Evolutionary conservation across 2,113 vertebrate genomes (phyloP).

Genomic region (Proteles cristata): DNA sequence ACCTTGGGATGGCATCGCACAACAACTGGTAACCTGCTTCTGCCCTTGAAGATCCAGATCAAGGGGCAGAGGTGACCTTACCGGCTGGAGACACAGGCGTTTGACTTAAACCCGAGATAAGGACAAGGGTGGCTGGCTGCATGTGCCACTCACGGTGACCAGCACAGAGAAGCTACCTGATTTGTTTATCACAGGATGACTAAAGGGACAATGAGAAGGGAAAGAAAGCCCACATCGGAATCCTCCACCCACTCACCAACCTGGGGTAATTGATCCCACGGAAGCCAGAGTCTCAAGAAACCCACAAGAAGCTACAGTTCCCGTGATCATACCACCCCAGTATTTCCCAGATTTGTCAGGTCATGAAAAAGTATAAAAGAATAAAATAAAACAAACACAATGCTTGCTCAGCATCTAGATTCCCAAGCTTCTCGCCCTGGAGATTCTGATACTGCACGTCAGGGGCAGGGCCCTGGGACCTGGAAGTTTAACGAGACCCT

Average conservation of each 20-base stretch:
- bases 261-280: not conserved
- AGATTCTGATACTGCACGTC: not conserved
- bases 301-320: not conserved
- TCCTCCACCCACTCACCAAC: not conserved
- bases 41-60: not conserved
- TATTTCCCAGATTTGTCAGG: not conserved
- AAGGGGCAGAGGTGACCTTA: constrained; percentile 55
- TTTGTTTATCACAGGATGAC: not conserved
- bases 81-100: not conserved
- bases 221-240: not conserved
- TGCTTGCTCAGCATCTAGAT: not conserved
- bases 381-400: not conserved
- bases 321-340: not conserved
- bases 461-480: not conserved
- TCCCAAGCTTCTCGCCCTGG: not conserved
- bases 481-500: not conserved
- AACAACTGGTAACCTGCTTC: not conserved
- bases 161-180: not conserved
- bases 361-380: not conserved
- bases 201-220: not conserved
- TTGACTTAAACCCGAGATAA: not conserved
- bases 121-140: not conserved
- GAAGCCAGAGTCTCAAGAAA: not conserved
- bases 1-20: not conserved
- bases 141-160: not conserved